A percentile compares a stretch with the other conserved stretches of the same genome.
Conservation (phyloP, 37 sponge, comb jelly and placozoan genomes). For the Theonella swinhoei region DNA sequence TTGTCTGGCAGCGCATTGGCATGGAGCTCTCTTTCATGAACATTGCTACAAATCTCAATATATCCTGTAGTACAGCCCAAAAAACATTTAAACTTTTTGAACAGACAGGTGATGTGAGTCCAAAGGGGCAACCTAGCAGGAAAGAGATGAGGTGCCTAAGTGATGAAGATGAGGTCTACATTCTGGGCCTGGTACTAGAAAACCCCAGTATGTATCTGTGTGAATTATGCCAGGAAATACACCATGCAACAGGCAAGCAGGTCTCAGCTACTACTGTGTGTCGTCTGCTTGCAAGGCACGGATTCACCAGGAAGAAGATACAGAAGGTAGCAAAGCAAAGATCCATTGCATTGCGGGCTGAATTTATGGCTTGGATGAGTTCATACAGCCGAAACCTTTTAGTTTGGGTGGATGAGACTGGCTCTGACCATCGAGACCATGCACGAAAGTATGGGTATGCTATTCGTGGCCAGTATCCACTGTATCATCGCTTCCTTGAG, state of each 20-base stretch:
- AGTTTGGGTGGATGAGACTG: conserved; percentile 69
- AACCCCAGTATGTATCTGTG: conserved; percentile 39
- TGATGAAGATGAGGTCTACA: conserved; percentile 41
- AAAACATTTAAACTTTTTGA: too few species aligned
- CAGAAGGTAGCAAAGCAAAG: conserved; percentile 40
- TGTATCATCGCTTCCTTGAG: conserved; percentile 19
- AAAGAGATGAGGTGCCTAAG: neutral
- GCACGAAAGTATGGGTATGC: conserved; percentile 40
- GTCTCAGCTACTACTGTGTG: conserved; percentile 48
- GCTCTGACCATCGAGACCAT: conserved; percentile 27
- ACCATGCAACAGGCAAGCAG: conserved; percentile 8
- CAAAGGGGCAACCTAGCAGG: neutral
- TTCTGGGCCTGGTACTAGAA: conserved; percentile 29
- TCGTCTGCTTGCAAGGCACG: conserved; percentile 24
- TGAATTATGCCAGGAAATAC: conserved; percentile 29
- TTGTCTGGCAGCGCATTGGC: too few species aligned
- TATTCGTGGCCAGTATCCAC: conserved; percentile 23
- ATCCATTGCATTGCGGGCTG: conserved; percentile 16
- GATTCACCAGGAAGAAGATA: conserved; percentile 57
- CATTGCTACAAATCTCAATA: too few species aligned
- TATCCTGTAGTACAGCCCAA: too few species aligned
- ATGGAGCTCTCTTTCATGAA: too few species aligned
- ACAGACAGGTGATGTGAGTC: conserved; percentile 16
- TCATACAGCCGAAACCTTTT: neutral
- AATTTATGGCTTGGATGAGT: conserved; percentile 20